Conservation (phyloP, 2,113 vertebrate species). For the Trematocara unimaculatum region DNA sequence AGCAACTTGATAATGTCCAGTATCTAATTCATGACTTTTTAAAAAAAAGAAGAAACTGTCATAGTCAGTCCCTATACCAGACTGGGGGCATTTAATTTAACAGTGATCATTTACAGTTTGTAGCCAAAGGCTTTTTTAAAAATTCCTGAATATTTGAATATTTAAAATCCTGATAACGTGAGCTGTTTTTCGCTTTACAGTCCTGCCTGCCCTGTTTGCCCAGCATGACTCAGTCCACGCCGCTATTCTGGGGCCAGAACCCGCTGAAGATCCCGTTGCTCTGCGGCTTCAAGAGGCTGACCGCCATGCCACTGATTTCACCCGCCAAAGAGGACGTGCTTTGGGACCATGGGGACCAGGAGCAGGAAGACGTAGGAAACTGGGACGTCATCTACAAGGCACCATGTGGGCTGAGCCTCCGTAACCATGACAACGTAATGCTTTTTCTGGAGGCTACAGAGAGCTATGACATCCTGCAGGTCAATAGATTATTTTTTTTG, state of each 20-base stretch:
- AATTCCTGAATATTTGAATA: neutral
- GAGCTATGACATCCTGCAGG: slow-evolving; percentile 77
- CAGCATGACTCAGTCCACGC: slow-evolving; percentile 4
- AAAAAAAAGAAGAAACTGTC: rapidly evolving
- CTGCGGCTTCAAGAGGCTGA: slow-evolving; percentile 81
- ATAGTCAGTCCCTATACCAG: neutral
- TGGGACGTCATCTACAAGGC: slow-evolving; percentile 80
- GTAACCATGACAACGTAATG: slow-evolving; percentile 77
- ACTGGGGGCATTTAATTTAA: neutral
- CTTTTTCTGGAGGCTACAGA: slow-evolving; percentile 79
- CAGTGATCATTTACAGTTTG: neutral
- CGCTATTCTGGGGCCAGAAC: slow-evolving; percentile 75
- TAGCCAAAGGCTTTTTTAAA: rapidly evolving
- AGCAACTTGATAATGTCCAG: neutral
- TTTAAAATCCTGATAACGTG: neutral
- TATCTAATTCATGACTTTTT: neutral
- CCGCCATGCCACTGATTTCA: slow-evolving; percentile 45
- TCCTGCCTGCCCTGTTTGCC: slow-evolving; percentile 70
- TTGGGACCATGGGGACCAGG: rapidly evolving
- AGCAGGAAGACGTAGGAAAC: neutral
- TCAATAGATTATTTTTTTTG: neutral
- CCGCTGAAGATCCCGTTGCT: slow-evolving; percentile 82
- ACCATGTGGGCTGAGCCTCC: slow-evolving; percentile 84
- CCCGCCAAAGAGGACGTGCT: rapidly evolving
- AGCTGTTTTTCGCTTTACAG: neutral